Evolutionary conservation across 2,113 vertebrate species (phyloP).

Genomic region (Catharus bicknelli): DNA sequence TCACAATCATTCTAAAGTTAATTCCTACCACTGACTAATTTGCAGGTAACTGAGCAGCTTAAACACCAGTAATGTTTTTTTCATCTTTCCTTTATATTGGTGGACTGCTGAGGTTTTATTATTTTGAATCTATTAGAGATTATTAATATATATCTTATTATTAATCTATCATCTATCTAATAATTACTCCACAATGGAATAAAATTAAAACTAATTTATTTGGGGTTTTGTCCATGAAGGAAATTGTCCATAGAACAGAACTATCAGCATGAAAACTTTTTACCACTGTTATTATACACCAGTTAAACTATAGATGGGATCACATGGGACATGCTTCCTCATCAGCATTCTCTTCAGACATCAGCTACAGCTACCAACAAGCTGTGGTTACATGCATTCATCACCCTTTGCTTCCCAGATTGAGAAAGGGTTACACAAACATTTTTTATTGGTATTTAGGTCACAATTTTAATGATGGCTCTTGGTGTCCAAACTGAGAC

Average conservation of each 20-base stretch:
- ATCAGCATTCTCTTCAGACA: background rate
- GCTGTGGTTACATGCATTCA: background rate
- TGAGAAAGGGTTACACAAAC: background rate
- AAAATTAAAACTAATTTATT: background rate
- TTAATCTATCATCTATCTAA: background rate
- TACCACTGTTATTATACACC: background rate
- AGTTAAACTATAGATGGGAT: background rate
- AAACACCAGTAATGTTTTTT: background rate
- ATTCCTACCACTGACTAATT: background rate
- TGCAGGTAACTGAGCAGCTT: background rate
- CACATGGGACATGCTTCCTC: background rate
- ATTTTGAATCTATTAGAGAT: background rate
- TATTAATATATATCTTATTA: background rate
- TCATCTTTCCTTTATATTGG: background rate
- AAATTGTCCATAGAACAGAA: background rate
- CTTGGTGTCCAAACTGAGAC: background rate
- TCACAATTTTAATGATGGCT: background rate
- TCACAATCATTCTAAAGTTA: background rate
- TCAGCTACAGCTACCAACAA: background rate
- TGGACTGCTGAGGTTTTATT: background rate
- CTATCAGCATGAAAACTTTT: background rate
- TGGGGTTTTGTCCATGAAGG: background rate
- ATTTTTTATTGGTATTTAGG: slow-evolving; percentile 19
- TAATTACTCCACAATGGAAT: background rate
- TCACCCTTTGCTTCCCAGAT: background rate